Evolutionary conservation across 2,797 vertebrate species (phyloP).

Genomic region (Chlorospingus flavigularis): DNA sequence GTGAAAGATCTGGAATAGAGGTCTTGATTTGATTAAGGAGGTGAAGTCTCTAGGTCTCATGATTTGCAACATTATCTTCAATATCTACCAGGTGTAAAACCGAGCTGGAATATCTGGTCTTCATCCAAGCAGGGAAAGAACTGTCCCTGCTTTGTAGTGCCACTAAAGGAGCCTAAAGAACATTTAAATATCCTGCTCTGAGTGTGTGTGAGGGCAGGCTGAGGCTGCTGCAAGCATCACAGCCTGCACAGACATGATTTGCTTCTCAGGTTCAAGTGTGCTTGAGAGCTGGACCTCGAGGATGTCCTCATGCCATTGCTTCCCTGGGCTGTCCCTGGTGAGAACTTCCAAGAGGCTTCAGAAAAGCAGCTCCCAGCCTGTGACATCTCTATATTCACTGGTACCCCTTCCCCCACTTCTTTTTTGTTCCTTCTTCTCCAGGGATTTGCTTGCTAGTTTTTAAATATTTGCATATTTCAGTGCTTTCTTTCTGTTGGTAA

Average conservation of each 20-base stretch:
- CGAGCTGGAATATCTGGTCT: background rate
- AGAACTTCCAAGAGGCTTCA: background rate
- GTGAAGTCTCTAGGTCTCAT: background rate
- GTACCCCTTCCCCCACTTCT: background rate
- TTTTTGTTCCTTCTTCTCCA: constrained; percentile 9
- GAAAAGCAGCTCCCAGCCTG: background rate
- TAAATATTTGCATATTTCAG: constrained; percentile 49
- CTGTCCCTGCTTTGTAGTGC: background rate
- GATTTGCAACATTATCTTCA: background rate
- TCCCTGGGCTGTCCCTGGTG: background rate
- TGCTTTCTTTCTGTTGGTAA: constrained; percentile 21
- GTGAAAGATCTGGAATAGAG: background rate
- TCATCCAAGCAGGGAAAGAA: background rate
- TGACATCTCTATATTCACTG: background rate
- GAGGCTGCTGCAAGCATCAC: background rate
- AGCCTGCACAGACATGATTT: accelerated
- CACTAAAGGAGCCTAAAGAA: background rate
- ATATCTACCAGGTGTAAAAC: background rate
- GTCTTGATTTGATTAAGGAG: background rate
- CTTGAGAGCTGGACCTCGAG: background rate
- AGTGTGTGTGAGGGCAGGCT: background rate
- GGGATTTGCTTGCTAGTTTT: constrained; percentile 27
- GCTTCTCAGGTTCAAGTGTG: background rate
- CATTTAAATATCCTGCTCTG: background rate
- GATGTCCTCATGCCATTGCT: background rate